These are phyloP conservation scores for Rhegmatorhina hoffmannsi DNA, from an alignment of 2,113 vertebrate genomes.

Conservation along the genomic window DNA sequence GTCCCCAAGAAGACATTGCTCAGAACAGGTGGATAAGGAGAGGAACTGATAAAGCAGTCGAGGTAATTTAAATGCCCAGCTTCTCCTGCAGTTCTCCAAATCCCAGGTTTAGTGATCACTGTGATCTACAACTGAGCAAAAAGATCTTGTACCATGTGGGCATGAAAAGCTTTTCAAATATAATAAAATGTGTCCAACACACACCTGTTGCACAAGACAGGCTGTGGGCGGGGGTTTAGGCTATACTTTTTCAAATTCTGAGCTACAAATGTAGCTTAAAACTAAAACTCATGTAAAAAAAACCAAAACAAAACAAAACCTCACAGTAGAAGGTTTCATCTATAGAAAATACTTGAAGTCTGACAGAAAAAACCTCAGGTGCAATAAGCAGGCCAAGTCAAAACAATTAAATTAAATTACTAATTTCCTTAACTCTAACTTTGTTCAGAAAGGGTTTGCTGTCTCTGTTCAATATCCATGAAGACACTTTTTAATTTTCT, in stretches of 20 bases:
- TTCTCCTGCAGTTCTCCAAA: neutral
- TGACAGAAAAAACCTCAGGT: neutral
- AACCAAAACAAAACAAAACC: fast-evolving
- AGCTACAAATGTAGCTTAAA: neutral
- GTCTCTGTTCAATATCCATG: neutral
- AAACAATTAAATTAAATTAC: neutral
- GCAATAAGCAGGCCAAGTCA: neutral
- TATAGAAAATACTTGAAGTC: neutral
- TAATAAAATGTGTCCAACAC: neutral
- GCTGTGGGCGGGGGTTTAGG: neutral
- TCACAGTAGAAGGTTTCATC: neutral
- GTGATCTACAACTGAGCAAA: neutral
- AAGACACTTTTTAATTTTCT: neutral
- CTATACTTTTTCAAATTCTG: neutral
- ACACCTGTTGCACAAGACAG: neutral
- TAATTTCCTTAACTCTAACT: neutral
- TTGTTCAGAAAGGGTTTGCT: neutral
- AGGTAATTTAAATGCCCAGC: neutral
- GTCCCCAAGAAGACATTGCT: neutral
- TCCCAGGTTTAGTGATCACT: neutral
- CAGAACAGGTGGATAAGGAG: neutral
- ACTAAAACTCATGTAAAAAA: neutral
- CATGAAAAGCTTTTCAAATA: neutral
- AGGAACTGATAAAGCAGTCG: neutral
- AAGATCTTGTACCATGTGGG: neutral